phyloP scores from a whole-genome alignment of 2,113 vertebrate species.

The human region GRCh38 chrX:15161501-15162000 shows the following conservation, averaged over 20 bases:
- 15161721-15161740: slow-evolving; percentile 43
- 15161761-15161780: slow-evolving; percentile 34
- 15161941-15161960: not conserved
- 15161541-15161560: slow-evolving; percentile 8
- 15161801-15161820: slow-evolving; percentile 44
- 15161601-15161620: not conserved
- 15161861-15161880: slow-evolving; percentile 38
- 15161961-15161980: not conserved
- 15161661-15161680: not conserved
- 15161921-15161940: not conserved
- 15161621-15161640: not conserved
- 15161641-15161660: not conserved
- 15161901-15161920: slow-evolving; percentile 27
- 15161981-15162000: not conserved
- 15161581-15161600: slow-evolving; percentile 5
- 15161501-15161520: not conserved
- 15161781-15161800: slow-evolving; percentile 35
- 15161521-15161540: not conserved
- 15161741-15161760: not conserved
- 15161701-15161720: slow-evolving; percentile 41
- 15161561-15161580: slow-evolving; percentile 14
- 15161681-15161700: not conserved
- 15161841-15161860: slow-evolving; percentile 28
- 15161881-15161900: slow-evolving; percentile 36
- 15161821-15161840: slow-evolving; percentile 28